These are phyloP conservation scores for Melinaea menophilus DNA, from an alignment of 2,888 invertebrate species.

Conservation along the genomic window DNA sequence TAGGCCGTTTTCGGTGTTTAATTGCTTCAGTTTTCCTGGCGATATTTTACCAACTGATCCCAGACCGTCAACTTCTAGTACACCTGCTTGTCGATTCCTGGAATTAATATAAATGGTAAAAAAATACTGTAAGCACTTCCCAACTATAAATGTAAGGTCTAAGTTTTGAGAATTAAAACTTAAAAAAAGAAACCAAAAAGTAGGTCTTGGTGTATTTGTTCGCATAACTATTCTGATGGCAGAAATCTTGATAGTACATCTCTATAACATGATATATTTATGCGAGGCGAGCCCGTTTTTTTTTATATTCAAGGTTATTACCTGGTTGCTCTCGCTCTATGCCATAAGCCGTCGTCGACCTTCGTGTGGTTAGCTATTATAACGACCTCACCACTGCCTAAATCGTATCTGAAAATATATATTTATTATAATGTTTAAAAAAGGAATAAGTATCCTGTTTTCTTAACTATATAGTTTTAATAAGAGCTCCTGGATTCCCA, in stretches of 20 bases:
- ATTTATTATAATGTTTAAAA: not conserved
- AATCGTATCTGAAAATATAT: constrained; percentile 82
- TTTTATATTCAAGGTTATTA: constrained; percentile 11
- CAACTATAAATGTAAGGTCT: not conserved
- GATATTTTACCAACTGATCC: constrained; percentile 88
- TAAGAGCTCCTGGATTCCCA: no score
- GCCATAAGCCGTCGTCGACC: constrained; percentile 91
- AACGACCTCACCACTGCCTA: constrained; percentile 91
- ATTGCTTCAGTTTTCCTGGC: constrained; percentile 89
- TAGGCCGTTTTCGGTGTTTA: constrained; percentile 92
- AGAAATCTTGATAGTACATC: no score
- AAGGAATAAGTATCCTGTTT: not conserved
- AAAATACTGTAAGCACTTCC: not conserved
- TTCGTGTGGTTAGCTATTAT: constrained; percentile 90
- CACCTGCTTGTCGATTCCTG: constrained; percentile 91
- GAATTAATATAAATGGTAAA: constrained; percentile 29
- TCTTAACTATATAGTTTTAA: no score
- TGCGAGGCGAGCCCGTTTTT: no score
- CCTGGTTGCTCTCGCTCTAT: constrained; percentile 59
- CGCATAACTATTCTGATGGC: no score
- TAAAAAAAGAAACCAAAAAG: no score
- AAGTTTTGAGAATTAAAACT: no score
- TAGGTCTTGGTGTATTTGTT: no score
- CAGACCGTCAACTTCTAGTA: constrained; percentile 92
- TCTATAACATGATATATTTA: no score